Conservation (phyloP, 2,113 vertebrate species). For the Triplophysa dalaica region DNA sequence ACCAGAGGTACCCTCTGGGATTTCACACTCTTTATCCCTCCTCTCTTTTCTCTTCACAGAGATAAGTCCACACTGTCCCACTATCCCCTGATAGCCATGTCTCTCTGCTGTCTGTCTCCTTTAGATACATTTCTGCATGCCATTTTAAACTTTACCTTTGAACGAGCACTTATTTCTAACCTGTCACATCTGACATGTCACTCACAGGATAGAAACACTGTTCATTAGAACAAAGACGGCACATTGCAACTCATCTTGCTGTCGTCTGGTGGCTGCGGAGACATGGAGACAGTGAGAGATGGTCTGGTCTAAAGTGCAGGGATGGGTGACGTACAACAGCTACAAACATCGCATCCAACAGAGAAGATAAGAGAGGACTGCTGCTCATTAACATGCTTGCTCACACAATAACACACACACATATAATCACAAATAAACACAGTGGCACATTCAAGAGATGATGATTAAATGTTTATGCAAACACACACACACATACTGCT, state of each 20-base stretch:
- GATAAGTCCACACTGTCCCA: slow-evolving; percentile 28
- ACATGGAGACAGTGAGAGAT: slow-evolving; percentile 26
- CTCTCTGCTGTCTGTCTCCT: slow-evolving; percentile 27
- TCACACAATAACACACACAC: slow-evolving; percentile 9
- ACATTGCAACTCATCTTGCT: slow-evolving; percentile 48
- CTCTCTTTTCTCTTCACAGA: slow-evolving; percentile 12
- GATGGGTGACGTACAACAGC: slow-evolving; percentile 52
- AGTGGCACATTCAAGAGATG: slow-evolving; percentile 8
- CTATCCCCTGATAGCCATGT: slow-evolving; percentile 19
- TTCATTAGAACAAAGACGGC: slow-evolving; percentile 58
- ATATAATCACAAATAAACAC: neutral
- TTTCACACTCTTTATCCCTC: slow-evolving; percentile 20
- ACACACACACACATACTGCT: neutral
- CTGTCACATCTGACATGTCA: slow-evolving; percentile 44
- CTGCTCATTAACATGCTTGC: slow-evolving; percentile 27
- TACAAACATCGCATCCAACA: slow-evolving; percentile 38
- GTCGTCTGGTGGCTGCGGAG: slow-evolving; percentile 55
- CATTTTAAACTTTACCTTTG: slow-evolving; percentile 31
- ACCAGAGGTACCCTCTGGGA: slow-evolving; percentile 20
- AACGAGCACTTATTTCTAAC: slow-evolving; percentile 31
- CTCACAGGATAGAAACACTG: slow-evolving; percentile 45
- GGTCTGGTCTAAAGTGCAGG: slow-evolving; percentile 44
- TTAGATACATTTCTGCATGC: slow-evolving; percentile 34
- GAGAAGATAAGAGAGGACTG: slow-evolving; percentile 39
- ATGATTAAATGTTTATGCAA: neutral